These are phyloP conservation scores for Oreochromis niloticus DNA, from an alignment of 2,113 vertebrate genomes.

Conservation along the genomic window DNA sequence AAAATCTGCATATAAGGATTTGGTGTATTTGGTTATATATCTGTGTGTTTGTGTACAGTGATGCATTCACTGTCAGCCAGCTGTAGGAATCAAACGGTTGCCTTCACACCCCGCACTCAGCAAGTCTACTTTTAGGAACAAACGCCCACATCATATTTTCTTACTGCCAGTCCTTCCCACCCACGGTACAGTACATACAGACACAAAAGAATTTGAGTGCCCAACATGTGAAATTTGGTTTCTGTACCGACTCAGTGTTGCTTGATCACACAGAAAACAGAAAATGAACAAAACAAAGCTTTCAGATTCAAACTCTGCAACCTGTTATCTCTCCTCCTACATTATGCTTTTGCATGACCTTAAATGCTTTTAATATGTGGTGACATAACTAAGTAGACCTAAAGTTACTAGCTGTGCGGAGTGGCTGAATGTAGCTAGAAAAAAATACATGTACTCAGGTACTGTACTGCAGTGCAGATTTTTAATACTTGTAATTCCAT, in stretches of 20 bases:
- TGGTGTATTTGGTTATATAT: not conserved
- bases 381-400: not conserved
- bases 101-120: not conserved
- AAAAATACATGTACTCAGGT: not conserved
- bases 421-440: not conserved
- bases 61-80: not conserved
- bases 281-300: constrained; percentile 1
- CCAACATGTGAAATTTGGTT: not conserved
- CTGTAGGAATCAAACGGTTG: not conserved
- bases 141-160: constrained; percentile 14
- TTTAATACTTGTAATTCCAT: not conserved
- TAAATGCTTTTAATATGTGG: not conserved
- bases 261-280: not conserved
- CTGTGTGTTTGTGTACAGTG: not conserved
- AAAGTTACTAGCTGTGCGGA: not conserved
- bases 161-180: not conserved
- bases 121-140: constrained; percentile 15
- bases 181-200: not conserved
- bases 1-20: not conserved
- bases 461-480: not conserved
- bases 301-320: not conserved
- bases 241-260: not conserved
- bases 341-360: not conserved
- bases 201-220: not conserved
- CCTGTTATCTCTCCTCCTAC: not conserved